Percentiles rank a stretch among this genome's conserved stretches.
phyloP scores from a whole-genome alignment of 2,888 invertebrate species.

The Sphaerophoria taeniata region DNA sequence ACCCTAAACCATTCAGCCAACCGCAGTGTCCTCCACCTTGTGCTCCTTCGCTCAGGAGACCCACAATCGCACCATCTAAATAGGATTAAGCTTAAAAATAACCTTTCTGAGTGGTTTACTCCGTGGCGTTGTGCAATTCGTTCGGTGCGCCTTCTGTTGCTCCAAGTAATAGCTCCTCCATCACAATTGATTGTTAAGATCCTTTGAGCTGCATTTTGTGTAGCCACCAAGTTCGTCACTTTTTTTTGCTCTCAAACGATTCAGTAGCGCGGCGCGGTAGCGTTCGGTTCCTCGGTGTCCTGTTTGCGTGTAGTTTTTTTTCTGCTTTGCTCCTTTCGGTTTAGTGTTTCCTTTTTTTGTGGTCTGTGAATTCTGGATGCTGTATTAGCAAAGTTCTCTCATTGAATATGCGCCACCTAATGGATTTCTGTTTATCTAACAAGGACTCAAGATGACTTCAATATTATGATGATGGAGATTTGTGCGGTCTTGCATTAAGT shows the following conservation, averaged over 20 bases:
- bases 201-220: conserved; percentile 27
- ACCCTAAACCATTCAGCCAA: conserved; percentile 6
- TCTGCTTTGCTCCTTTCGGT: conserved; percentile 14
- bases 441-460: conserved; percentile 76
- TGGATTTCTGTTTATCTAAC: conserved; percentile 77
- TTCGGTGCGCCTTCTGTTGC: conserved; percentile 49
- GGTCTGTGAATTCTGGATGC: conserved; percentile 22
- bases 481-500: conserved; percentile 70
- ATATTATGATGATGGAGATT: conserved; percentile 75
- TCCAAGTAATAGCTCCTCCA: conserved; percentile 44
- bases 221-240: background rate
- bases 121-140: conserved; percentile 19
- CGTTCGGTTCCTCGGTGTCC: conserved; percentile 48
- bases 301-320: conserved; percentile 23
- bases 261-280: conserved; percentile 18
- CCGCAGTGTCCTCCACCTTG: background rate
- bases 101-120: conserved; percentile 27
- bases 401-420: conserved; percentile 75
- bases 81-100: conserved; percentile 49
- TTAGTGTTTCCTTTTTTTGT: conserved; percentile 30
- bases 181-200: conserved; percentile 34
- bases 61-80: conserved; percentile 1
- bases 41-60: too few species aligned
- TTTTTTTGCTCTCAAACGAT: background rate
- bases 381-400: conserved; percentile 34